phyloP scores from a whole-genome alignment of 2,888 invertebrate genomes.

The Cetonia aurata region DNA sequence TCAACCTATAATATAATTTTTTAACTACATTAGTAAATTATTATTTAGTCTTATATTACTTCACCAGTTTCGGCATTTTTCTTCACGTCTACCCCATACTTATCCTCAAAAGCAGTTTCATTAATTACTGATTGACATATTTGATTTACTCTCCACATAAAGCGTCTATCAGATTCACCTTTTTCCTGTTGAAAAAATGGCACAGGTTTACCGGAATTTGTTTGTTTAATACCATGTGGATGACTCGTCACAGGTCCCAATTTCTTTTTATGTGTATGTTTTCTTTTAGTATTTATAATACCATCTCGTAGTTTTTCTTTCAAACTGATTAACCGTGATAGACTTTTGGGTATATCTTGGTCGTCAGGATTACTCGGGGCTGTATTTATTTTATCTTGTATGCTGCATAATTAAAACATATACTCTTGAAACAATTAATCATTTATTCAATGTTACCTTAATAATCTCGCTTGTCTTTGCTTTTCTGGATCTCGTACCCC shows the following conservation, averaged over 20 bases:
- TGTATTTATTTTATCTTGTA: conserved; percentile 80
- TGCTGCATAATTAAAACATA: conserved; percentile 66
- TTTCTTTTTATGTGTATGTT: conserved; percentile 41
- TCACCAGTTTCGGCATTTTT: conserved; percentile 70
- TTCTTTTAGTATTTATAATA: conserved; percentile 62
- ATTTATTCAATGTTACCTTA: conserved; percentile 69
- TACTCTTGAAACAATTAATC: conserved; percentile 34
- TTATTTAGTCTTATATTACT: conserved; percentile 51
- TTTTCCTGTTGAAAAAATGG: conserved; percentile 71
- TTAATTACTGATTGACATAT: conserved; percentile 74
- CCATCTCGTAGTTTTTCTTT: conserved; percentile 68
- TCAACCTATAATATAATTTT: conserved; percentile 57
- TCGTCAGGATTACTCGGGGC: conserved; percentile 79
- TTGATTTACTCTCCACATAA: conserved; percentile 75
- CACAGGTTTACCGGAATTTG: conserved; percentile 66
- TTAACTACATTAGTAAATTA: conserved; percentile 6
- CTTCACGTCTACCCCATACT: conserved; percentile 72
- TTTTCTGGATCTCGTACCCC: conserved; percentile 83
- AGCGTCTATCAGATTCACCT: conserved; percentile 61
- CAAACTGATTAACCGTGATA: conserved; percentile 75
- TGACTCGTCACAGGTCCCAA: conserved; percentile 35
- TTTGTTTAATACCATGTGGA: conserved; percentile 45
- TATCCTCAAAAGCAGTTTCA: conserved; percentile 74
- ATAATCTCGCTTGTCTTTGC: conserved; percentile 74
- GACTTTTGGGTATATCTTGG: conserved; percentile 80